Evolutionary conservation across 2,888 invertebrate genomes (phyloP).

Genomic region (Beris morrisii): DNA sequence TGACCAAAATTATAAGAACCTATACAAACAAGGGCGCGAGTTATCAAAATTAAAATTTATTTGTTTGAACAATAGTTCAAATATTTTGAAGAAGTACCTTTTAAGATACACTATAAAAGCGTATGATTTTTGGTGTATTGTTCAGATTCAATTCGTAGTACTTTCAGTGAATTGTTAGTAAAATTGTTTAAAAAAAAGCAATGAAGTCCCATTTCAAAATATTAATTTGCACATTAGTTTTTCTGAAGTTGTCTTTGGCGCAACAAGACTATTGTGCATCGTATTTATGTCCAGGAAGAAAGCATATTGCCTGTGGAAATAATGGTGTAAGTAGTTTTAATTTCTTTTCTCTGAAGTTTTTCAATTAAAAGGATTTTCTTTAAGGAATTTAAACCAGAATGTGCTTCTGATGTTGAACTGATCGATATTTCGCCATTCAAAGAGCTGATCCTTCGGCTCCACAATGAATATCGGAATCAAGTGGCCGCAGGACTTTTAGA

Average conservation of each 20-base stretch:
- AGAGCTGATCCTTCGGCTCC: conserved; percentile 26
- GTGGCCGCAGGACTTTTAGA: conserved; percentile 42
- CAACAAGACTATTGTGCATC: conserved; percentile 19
- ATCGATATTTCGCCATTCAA: conserved; percentile 1
- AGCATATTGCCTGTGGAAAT: conserved; percentile 25
- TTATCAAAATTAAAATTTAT: not conserved
- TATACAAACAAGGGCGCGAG: not conserved
- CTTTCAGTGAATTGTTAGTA: not conserved
- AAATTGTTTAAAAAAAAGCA: no score
- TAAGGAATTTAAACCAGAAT: conserved; percentile 5
- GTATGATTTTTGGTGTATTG: not conserved
- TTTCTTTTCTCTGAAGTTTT: not conserved
- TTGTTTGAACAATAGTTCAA: not conserved
- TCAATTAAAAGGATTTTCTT: not conserved
- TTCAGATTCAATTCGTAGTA: not conserved
- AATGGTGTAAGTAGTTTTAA: conserved; percentile 11
- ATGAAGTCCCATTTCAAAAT: no score
- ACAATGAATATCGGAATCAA: conserved; percentile 45
- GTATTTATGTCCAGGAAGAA: not conserved
- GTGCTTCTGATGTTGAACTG: conserved; percentile 4
- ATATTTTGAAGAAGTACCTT: no score
- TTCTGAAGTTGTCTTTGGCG: no score
- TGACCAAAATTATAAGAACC: not conserved
- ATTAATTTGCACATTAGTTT: no score
- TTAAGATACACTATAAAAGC: not conserved